A percentile compares a stretch with the other conserved stretches of the same genome.
Conservation (phyloP, 2,797 vertebrate species). For the Bryconaethiops microstoma region DNA sequence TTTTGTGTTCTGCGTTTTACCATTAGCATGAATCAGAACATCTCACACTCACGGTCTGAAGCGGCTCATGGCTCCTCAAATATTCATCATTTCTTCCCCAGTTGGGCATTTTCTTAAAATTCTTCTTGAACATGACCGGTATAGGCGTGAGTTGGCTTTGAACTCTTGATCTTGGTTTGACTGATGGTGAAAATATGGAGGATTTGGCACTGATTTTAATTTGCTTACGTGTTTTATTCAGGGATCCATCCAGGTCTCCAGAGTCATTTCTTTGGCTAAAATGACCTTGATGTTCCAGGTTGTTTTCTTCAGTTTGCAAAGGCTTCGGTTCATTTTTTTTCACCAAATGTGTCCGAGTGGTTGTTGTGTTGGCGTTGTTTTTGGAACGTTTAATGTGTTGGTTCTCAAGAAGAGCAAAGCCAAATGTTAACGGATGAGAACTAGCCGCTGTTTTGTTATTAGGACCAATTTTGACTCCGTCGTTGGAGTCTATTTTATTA, state of each 20-base stretch:
- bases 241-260: too few relatives aligned
- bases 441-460: neutral
- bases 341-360: too few relatives aligned
- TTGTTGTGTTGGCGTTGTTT: too few relatives aligned
- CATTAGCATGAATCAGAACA: too few relatives aligned
- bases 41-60: neutral
- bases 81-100: conserved; percentile 2
- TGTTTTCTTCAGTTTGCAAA: neutral
- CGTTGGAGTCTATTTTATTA: neutral
- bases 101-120: neutral
- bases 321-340: neutral
- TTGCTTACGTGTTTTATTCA: neutral
- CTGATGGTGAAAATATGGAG: neutral
- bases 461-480: too few relatives aligned
- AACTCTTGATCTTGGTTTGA: neutral
- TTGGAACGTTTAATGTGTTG: too few relatives aligned
- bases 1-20: too few relatives aligned
- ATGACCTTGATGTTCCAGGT: neutral
- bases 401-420: too few relatives aligned
- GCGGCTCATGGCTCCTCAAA: neutral
- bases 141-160: neutral
- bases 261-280: too few relatives aligned
- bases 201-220: neutral
- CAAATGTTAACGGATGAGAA: neutral
- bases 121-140: neutral